Evolutionary conservation across 2,888 invertebrate species (phyloP).

Genomic region (Atrina japonica): DNA sequence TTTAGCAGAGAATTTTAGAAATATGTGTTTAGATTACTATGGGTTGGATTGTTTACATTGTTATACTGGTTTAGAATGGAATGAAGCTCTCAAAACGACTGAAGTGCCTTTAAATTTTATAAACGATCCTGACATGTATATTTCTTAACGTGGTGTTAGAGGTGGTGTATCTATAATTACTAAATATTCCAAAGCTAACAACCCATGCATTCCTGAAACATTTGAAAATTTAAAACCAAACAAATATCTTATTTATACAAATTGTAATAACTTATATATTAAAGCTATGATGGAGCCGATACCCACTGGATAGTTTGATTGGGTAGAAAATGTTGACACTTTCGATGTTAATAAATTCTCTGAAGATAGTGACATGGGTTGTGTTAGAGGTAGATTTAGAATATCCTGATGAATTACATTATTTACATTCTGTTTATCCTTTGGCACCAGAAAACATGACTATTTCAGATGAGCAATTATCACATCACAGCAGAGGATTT

Average conservation of each 20-base stretch:
- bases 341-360: slow-evolving; percentile 14
- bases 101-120: slow-evolving; percentile 6
- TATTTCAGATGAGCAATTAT: slow-evolving; percentile 18
- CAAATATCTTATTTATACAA: slow-evolving; percentile 7
- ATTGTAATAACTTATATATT: slow-evolving; percentile 25
- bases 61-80: slow-evolving; percentile 28
- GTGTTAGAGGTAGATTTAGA: slow-evolving; percentile 79
- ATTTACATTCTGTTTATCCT: slow-evolving; percentile 69
- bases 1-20: slow-evolving; percentile 71
- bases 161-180: slow-evolving; percentile 20
- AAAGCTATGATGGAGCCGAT: slow-evolving; percentile 15
- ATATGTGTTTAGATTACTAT: slow-evolving; percentile 45
- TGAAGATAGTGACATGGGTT: slow-evolving; percentile 2
- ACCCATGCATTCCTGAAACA: not conserved
- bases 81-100: slow-evolving; percentile 16
- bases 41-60: slow-evolving; percentile 41
- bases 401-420: slow-evolving; percentile 78
- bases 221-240: slow-evolving; percentile 4
- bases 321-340: not conserved
- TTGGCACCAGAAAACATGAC: not conserved
- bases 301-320: slow-evolving; percentile 9
- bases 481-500: not conserved
- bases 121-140: slow-evolving; percentile 26
- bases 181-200: slow-evolving; percentile 27
- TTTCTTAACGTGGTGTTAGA: slow-evolving; percentile 12